These are phyloP conservation scores for Xyliphius kryptos DNA, from an alignment of 2,113 vertebrate genomes.

Conservation along the genomic window DNA sequence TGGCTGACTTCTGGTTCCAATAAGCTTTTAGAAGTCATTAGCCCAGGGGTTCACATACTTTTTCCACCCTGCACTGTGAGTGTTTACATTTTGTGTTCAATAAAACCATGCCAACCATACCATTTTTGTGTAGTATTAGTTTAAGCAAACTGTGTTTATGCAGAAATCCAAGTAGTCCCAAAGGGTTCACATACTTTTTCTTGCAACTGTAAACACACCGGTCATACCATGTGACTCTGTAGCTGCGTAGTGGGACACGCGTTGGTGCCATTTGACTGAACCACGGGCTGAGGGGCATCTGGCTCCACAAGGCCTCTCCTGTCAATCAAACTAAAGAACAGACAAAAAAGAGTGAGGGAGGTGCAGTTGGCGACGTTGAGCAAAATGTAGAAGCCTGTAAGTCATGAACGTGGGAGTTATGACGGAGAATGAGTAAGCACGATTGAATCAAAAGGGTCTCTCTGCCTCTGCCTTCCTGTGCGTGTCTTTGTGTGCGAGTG, in stretches of 20 bases:
- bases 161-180: too few relatives aligned
- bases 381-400: conserved; percentile 18
- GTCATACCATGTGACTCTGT: conserved; percentile 85
- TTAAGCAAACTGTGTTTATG: too few relatives aligned
- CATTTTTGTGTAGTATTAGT: too few relatives aligned
- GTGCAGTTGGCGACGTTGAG: conserved; percentile 7
- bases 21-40: too few relatives aligned
- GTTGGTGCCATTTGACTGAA: conserved; percentile 76
- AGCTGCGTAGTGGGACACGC: conserved; percentile 76
- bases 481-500: conserved; percentile 7
- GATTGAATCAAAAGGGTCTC: conserved; percentile 21
- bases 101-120: too few relatives aligned
- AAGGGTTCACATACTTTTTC: too few relatives aligned
- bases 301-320: conserved; percentile 82
- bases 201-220: conserved; percentile 16
- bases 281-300: conserved; percentile 69
- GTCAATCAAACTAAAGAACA: conserved; percentile 75
- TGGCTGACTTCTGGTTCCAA: too few relatives aligned
- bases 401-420: conserved; percentile 33
- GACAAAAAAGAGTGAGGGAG: neutral
- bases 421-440: conserved; percentile 21
- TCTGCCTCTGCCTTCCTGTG: conserved; percentile 32
- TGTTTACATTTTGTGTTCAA: too few relatives aligned
- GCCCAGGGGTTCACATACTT: too few relatives aligned
- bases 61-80: too few relatives aligned